Base-by-base conservation (phyloP, 2,888 invertebrate species). In the Temnothorax rugatulus region DNA sequence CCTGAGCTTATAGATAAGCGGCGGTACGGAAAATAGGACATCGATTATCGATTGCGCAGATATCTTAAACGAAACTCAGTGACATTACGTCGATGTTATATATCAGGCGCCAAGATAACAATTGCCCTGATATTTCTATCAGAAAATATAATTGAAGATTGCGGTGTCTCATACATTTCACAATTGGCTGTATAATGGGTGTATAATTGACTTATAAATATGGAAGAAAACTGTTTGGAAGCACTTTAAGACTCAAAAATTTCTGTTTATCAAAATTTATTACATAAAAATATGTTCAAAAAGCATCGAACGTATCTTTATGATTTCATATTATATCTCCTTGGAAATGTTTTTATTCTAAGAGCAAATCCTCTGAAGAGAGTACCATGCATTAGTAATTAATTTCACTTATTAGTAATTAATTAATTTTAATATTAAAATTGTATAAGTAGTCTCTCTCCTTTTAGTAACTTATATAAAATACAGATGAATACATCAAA, bases 1-100 rank as follows among this genome's bases (percentile, higher is more conserved):
- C 18, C 18, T 21, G 21, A 47, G 69, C 59, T 69, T 34, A 41
- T 21, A 79, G 79, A 79, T 79, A 59, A 59, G 71, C 59, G 11
- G 15, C 25, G 11, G n/a, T 29, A 47, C 38, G 57, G 57, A 79
- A 69, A 79, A 79, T 69, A 38, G 79, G 59, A 69, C 79, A 81
- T 71, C 25, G 59, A 81, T 81, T 69, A 81, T 81, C 69, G 47
- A 71, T 81, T 52, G 52, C 38, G 34, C 8, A 38, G 38, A 61
- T 81, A 69, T 79, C 69, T 79, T 69, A 34, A 79, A 69, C 66
- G 69, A 47, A 61, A 69, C 18, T 34, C 18, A 38, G 18, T 71
- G 59, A 38, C 41, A 52, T 76, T 52, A 52, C 68, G 44, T 57
- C 15, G n/a, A 64, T 21, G 76, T 54, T 59, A 66, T 25, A 63